phyloP scores from a whole-genome alignment of 1,140 invertebrate genomes.

The Dendrolimus kikuchii region DNA sequence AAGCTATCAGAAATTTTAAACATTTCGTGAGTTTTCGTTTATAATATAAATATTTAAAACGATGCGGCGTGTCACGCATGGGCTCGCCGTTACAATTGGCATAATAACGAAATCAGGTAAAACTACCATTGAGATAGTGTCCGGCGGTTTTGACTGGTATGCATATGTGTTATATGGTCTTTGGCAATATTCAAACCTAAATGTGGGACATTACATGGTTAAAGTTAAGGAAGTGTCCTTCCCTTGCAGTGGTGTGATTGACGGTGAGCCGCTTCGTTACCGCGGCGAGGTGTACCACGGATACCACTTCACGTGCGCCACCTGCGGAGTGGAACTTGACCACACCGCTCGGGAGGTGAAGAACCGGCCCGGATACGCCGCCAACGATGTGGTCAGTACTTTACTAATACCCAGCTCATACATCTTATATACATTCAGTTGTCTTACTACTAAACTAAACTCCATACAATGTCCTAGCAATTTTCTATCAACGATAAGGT shows the following conservation, averaged over 20 bases:
- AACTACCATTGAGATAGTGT: no score
- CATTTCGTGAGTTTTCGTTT: no score
- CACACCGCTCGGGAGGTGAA: constrained; percentile 96
- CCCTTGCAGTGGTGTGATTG: constrained; percentile 87
- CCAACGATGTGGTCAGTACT: constrained; percentile 85
- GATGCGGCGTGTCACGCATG: not conserved
- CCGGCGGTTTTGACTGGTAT: no score
- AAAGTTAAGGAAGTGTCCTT: not conserved
- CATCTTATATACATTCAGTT: not conserved
- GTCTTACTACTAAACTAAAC: no score
- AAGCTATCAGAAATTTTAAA: no score
- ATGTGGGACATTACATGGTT: no score
- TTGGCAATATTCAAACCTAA: no score
- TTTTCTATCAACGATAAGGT: no score
- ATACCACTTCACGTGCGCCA: constrained; percentile 98
- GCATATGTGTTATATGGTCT: no score
- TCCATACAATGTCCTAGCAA: no score
- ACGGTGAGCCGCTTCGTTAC: constrained; percentile 96
- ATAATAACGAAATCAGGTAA: no score
- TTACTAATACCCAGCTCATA: not conserved
- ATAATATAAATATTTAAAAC: no score
- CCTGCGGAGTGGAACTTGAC: constrained; percentile 89
- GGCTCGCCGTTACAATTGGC: not conserved
- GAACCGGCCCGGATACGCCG: constrained; percentile 89
- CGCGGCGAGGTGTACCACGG: constrained; percentile 98